Base-by-base conservation (phyloP, 2,888 invertebrate genomes). In the Tinea pellionella region DNA sequence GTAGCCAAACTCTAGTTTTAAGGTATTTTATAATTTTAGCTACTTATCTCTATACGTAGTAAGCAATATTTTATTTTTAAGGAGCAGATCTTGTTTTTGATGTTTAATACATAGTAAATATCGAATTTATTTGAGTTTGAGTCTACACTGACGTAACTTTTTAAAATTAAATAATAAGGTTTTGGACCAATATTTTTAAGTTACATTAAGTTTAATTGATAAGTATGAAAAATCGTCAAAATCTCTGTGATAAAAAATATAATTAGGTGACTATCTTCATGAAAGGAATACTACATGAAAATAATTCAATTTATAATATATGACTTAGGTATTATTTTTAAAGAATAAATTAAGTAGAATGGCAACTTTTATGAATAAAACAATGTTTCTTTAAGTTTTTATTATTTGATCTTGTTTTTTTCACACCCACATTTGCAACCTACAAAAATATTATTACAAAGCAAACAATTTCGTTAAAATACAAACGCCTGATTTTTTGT, bases 181-280 rank as follows among this genome's bases (percentile, higher is more conserved):
- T 15, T n/a, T 16, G 41, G 47, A 47, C 47, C 47, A 47, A 47
- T 47, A 47, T 15, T 47, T 47, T 15, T 47, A 47, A 47, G 47
- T 47, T 15, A 15, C 2, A 15, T 15, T 37, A 15, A 47, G 8
- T 7, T 47, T 37, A 37, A 37, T 37, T 6, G 2, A 37, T 37
- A 47, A 47, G 47, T 2, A 16, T 9, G 19, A 2, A 53, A 47
- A 24, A 53, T 53, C 53, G 53, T 53, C 53, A 53, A 53, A 53
- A 53, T 53, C 53, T 53, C 53, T 53, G 53, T 53, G 53, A 53
- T 53, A 51, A 53, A 53, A 19, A 19, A 53, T 53, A 24, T 6
- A 47, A 47, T 24, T 24, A 24, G n/a, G n/a, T n/a, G n/a, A n/a
- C 37, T 47, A n/a, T 24, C 18, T 53, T 53, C 53, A 53, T 53